phyloP scores from a whole-genome alignment of 2,888 invertebrate genomes.

The Octonoba sinensis region DNA sequence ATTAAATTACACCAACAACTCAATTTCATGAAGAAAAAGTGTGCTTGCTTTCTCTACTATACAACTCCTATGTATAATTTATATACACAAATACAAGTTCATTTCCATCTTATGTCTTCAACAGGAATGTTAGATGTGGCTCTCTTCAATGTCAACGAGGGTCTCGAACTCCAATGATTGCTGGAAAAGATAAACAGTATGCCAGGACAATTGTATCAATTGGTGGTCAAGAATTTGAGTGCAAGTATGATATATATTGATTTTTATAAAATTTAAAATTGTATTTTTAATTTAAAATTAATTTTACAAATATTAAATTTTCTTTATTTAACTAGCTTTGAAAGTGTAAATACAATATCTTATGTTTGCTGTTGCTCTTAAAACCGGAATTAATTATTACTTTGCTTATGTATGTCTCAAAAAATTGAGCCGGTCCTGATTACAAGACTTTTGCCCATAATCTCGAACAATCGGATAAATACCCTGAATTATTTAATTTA shows the following conservation, averaged over 20 bases:
- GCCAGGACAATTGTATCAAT: conserved; percentile 90
- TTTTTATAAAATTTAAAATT: background rate
- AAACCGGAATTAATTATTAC: too few species aligned
- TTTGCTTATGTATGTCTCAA: too few species aligned
- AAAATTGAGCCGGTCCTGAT: too few species aligned
- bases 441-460: too few species aligned
- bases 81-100: too few species aligned
- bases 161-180: conserved; percentile 82
- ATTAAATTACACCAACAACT: too few species aligned
- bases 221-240: conserved; percentile 90
- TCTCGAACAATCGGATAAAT: too few species aligned
- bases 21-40: too few species aligned
- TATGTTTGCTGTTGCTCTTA: too few species aligned
- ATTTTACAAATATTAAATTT: background rate
- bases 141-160: conserved; percentile 95
- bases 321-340: background rate
- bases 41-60: too few species aligned
- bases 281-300: background rate
- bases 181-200: conserved; percentile 85
- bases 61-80: too few species aligned
- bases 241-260: conserved; percentile 81
- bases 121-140: conserved; percentile 91
- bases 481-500: too few species aligned
- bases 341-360: background rate
- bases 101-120: background rate